These are phyloP conservation scores for Palloptera scutellata DNA, from an alignment of 2,888 invertebrate species.

Conservation along the genomic window DNA sequence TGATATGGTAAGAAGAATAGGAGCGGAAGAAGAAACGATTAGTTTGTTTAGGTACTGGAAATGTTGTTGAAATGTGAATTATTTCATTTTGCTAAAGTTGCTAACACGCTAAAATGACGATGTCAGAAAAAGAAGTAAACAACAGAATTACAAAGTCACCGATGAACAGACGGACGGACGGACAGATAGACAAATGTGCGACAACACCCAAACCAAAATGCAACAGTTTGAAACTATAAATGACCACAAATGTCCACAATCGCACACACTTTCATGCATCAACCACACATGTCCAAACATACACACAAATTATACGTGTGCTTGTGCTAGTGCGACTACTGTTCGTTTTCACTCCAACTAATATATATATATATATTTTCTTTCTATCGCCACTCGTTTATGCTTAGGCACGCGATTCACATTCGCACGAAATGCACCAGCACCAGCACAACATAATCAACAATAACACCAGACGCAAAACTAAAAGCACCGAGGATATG, in stretches of 20 bases:
- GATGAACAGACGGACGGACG: too few relatives aligned
- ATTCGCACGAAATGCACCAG: conserved; percentile 73
- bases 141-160: too few relatives aligned
- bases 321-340: conserved; percentile 22
- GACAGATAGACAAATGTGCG: conserved; percentile 11
- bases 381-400: conserved; percentile 24
- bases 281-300: neutral
- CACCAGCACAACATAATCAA: conserved; percentile 77
- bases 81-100: too few relatives aligned
- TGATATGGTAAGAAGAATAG: conserved; percentile 67
- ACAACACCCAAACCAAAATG: conserved; percentile 25
- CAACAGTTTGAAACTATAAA: conserved; percentile 11
- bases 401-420: conserved; percentile 71
- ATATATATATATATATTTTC: neutral
- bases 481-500: conserved; percentile 93
- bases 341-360: conserved; percentile 12
- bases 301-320: neutral
- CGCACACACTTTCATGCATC: conserved; percentile 16
- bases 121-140: too few relatives aligned
- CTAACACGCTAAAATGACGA: too few relatives aligned
- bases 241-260: conserved; percentile 9
- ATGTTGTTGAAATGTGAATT: too few relatives aligned
- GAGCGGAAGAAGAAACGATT: too few relatives aligned
- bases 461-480: conserved; percentile 80
- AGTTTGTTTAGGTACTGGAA: neutral